Percentiles rank a stretch among this genome's conserved stretches.
These are phyloP conservation scores for Scopus umbretta DNA, from an alignment of 2,113 vertebrate genomes.

Conservation along the genomic window DNA sequence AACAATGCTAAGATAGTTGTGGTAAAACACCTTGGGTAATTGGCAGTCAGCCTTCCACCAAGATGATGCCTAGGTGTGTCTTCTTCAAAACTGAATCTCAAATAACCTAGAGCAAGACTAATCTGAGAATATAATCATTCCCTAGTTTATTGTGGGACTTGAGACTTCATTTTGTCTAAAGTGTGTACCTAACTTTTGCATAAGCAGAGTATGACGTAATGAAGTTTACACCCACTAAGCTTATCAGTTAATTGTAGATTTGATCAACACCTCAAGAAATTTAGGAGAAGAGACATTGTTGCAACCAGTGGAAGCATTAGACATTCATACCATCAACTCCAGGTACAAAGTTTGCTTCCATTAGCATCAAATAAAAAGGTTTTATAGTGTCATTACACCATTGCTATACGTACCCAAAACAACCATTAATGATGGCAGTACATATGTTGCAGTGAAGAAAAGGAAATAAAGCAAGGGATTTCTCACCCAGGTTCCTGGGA, in stretches of 20 bases:
- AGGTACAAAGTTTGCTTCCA: background rate
- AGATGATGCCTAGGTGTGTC: background rate
- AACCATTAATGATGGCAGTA: background rate
- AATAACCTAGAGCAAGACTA: background rate
- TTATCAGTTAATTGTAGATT: background rate
- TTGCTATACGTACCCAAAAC: background rate
- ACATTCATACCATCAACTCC: background rate
- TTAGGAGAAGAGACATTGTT: background rate
- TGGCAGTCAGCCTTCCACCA: background rate
- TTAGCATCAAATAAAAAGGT: background rate
- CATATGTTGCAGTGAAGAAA: background rate
- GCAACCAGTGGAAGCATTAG: background rate
- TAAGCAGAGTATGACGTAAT: background rate
- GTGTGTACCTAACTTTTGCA: background rate
- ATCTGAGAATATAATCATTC: background rate
- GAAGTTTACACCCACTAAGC: background rate
- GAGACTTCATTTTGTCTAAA: background rate
- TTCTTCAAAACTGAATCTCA: background rate
- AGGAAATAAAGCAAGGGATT: background rate
- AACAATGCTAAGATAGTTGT: background rate
- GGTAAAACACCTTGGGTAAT: background rate
- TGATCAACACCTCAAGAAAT: background rate
- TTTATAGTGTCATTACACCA: background rate
- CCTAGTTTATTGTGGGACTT: background rate
- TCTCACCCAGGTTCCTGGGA: background rate